Conservation (phyloP, 2,888 invertebrate genomes). For the Dioctria linearis region DNA sequence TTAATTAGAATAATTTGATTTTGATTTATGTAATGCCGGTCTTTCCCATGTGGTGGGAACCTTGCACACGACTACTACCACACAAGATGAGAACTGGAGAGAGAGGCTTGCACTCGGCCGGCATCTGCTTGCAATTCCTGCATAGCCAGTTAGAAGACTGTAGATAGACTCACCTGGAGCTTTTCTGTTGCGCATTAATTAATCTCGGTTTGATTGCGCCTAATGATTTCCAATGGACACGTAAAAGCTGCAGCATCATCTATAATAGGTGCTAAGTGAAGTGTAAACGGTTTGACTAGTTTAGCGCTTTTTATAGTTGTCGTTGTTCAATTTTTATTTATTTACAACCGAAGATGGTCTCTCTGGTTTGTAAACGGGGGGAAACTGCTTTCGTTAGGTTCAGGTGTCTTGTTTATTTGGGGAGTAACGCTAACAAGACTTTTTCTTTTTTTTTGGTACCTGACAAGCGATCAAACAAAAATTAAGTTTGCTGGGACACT, state of each 20-base stretch:
- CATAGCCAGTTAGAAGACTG: neutral
- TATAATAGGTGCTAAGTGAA: constrained; percentile 23
- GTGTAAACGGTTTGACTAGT: constrained; percentile 36
- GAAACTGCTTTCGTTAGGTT: neutral
- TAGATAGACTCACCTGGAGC: constrained; percentile 19
- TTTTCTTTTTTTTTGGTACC: constrained; percentile 3
- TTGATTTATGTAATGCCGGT: constrained; percentile 22
- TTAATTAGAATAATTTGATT: constrained; percentile 50
- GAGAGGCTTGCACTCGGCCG: neutral
- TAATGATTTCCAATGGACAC: constrained; percentile 40
- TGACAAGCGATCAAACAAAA: neutral
- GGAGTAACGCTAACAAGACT: constrained; percentile 41
- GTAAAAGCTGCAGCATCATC: constrained; percentile 16
- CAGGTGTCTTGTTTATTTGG: constrained; percentile 38
- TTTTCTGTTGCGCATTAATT: constrained; percentile 21
- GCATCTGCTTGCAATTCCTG: neutral
- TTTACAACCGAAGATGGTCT: neutral
- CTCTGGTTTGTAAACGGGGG: neutral
- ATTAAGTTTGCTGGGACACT: neutral
- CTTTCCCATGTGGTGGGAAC: neutral
- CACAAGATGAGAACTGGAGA: too few species aligned
- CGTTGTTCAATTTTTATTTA: constrained; percentile 35
- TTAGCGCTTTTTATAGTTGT: constrained; percentile 45
- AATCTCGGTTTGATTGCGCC: constrained; percentile 38
- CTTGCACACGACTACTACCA: neutral